Base-by-base conservation (phyloP, 2,797 vertebrate genomes). In the Oreochromis mossambicus region DNA sequence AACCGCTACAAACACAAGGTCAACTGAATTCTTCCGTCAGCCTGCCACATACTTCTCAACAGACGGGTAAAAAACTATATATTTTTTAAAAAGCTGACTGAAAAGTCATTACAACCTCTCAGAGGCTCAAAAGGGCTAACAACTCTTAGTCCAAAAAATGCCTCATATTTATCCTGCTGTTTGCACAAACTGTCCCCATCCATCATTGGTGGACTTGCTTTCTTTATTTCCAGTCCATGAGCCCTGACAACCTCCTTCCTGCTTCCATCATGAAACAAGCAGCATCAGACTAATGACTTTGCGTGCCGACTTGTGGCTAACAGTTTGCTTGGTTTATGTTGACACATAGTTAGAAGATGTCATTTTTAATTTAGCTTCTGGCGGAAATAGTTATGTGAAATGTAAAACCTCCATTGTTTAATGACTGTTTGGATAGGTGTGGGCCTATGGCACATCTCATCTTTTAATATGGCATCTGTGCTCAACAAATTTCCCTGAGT, bases 261-360 rank as follows among this genome's bases (percentile, higher is more conserved):
- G 46, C 80, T 75, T 77, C 46, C 32, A 52, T 80, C 66, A 46
- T 41, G 56, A 70, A 88, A 81, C 88, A 75, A 38, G 56, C 50
- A 8, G 84, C 26, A 7, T 83, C 82, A 78, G 58, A 24, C 87
- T 91, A 91, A 92, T 78, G 89, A 79, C 85, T 77, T 38, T 5
- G 80, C 79, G 19, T 79, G 76, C 84, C 61, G 77, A 52, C 58
- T 43, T 77, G 85, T 70, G 82, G 78, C 77, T 79, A 4, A 61
- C 73, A 73, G 82, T 83, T 83, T 68, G 77, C 83, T 84, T 91
- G 89, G 83, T 89, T 91, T 90, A 83, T 87, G 83, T 86, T 84
- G 88, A 88, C 73, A 84, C 73, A 66, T 78, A 79, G 77, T 90
- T 90, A 86, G 83, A 80, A 36, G 55, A 26, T 90, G 89, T 89